Evolutionary conservation across 1,140 invertebrate species (phyloP).

Genomic region (Rhopalosiphum maidis): DNA sequence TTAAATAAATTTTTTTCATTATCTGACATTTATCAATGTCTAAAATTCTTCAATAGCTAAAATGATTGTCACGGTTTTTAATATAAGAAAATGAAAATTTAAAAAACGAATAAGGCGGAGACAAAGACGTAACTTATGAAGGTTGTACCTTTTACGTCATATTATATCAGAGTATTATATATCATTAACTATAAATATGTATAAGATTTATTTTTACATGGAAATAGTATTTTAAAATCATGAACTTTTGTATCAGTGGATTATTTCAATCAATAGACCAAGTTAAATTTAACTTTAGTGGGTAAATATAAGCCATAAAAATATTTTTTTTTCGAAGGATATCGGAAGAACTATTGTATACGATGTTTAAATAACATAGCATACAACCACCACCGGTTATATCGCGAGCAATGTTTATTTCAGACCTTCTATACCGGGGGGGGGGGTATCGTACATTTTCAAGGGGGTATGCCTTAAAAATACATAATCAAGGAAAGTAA

Average conservation of each 20-base stretch:
- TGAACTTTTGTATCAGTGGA: neutral
- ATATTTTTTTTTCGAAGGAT: too few relatives aligned
- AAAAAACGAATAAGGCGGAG: neutral
- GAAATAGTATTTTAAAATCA: neutral
- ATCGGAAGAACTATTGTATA: too few relatives aligned
- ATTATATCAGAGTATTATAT: too few relatives aligned
- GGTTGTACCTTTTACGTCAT: neutral
- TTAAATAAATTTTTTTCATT: neutral
- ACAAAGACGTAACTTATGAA: neutral
- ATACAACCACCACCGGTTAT: too few relatives aligned
- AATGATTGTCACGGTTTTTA: neutral
- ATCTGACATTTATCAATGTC: neutral
- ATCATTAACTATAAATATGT: neutral
- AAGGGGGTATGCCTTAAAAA: too few relatives aligned
- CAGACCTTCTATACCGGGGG: too few relatives aligned
- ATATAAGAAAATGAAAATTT: neutral
- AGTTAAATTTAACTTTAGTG: too few relatives aligned
- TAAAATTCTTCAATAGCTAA: neutral
- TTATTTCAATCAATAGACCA: neutral
- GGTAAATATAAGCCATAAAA: too few relatives aligned
- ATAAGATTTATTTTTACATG: neutral
- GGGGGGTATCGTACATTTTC: too few relatives aligned
- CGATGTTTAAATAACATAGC: too few relatives aligned
- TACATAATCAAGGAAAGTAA: too few relatives aligned
- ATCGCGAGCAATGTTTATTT: too few relatives aligned